Evolutionary conservation across 2,888 invertebrate genomes (phyloP), one percentile per base, ranked within the genome.

Genomic region (Drosophila trichaetosa): DNA sequence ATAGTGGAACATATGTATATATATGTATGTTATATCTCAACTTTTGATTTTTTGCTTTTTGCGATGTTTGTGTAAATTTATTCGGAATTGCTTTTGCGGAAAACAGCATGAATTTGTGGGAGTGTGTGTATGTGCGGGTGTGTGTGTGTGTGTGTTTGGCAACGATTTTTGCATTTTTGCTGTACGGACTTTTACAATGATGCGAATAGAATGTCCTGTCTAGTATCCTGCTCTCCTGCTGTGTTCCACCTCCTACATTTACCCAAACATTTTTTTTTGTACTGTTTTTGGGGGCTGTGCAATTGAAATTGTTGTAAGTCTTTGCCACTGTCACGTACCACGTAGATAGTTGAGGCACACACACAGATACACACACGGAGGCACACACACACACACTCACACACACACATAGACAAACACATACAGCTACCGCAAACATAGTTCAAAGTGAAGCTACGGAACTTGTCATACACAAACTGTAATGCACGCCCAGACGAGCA

Each of bases 401-500:
- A 27, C 27, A 61, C 51, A 71, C 4, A 46, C 36, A 42, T 34
- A 38, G 24, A 49, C 42, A 59, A 36, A 73, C 61, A 24, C n/a
- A 56, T 27, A 52, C 13, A 29, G 40, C 18, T 31, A 42, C 31
- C 38, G 56, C 48, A 74, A 74, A 75, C 76, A 57, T 80, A 67
- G 78, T 75, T 80, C 68, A 81, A 77, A 78, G 82, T 64, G 82
- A 74, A 66, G 74, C 69, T 56, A 53, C 31, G 69, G 27, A 70
- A 65, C 82, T 70, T 80, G 79, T 78, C 79, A 67, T 61, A 81
- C 79, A 78, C 71, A 69, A 64, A 66, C 81, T 81, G 75, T 64
- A 52, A 65, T 68, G 46, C 81, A 66, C 82, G 70, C 78, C 82
- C 68, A 40, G 53, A 42, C 57, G 24, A 34, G 46, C 36, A 56